Percentiles rank a stretch among this genome's conserved stretches.
These are phyloP conservation scores for Eretmochelys imbricata DNA, from an alignment of 2,113 vertebrate genomes.

Conservation along the genomic window DNA sequence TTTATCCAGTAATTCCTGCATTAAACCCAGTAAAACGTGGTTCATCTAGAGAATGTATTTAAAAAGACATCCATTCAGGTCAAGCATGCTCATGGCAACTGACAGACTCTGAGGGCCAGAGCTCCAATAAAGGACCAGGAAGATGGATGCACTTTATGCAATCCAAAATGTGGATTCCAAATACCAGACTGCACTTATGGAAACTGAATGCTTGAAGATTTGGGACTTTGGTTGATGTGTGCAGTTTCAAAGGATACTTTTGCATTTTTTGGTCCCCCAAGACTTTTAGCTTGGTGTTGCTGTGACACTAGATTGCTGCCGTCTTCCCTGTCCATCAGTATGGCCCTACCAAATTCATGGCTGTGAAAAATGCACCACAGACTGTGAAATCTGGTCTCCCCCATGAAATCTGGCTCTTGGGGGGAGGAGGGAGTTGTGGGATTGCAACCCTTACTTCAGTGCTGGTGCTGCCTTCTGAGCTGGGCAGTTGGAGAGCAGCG, in stretches of 20 bases:
- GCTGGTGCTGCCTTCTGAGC: too few relatives aligned
- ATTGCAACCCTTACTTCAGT: too few relatives aligned
- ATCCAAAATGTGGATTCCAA: not conserved
- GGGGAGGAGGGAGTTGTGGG: too few relatives aligned
- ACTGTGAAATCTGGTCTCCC: too few relatives aligned
- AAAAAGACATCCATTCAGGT: not conserved
- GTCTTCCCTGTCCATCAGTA: not conserved
- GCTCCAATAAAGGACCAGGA: not conserved
- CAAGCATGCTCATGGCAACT: not conserved
- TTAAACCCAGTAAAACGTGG: not conserved
- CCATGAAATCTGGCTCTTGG: too few relatives aligned
- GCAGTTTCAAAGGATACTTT: not conserved
- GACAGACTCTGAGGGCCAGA: not conserved
- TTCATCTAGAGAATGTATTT: not conserved
- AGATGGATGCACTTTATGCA: fast-evolving
- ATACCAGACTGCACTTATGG: not conserved
- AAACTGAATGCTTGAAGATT: not conserved
- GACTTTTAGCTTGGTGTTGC: not conserved
- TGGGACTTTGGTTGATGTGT: not conserved
- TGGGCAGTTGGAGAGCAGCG: too few relatives aligned
- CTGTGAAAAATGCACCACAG: too few relatives aligned
- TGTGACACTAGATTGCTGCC: not conserved
- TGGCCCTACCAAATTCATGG: too few relatives aligned
- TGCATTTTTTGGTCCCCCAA: not conserved
- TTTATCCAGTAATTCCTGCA: not conserved